phyloP scores from a whole-genome alignment of 2,797 vertebrate genomes.

The Neosilurus mollespiculum region DNA sequence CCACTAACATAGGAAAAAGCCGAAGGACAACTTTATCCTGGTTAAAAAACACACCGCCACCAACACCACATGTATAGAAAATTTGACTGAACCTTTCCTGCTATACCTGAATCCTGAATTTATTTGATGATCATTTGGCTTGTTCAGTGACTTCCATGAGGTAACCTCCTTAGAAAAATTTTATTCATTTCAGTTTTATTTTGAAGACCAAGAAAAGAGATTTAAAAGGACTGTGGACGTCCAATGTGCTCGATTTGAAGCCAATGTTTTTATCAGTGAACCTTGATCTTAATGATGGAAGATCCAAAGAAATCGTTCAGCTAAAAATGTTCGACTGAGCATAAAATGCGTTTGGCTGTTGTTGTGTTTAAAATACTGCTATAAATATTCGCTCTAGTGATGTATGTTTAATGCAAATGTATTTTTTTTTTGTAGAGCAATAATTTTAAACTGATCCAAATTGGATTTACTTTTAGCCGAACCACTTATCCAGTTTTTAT shows the following conservation, averaged over 20 bases:
- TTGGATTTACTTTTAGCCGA: constrained; percentile 43
- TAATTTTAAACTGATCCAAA: constrained; percentile 51
- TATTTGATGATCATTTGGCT: constrained; percentile 18
- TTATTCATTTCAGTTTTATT: not conserved
- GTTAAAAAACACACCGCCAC: not conserved
- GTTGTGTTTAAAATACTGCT: not conserved
- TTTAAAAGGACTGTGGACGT: not conserved
- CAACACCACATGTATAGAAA: not conserved
- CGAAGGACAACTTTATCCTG: constrained; percentile 28
- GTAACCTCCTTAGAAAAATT: not conserved
- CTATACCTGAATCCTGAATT: constrained; percentile 8
- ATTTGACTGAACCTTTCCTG: constrained; percentile 8
- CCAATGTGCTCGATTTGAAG: not conserved
- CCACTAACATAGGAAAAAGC: constrained; percentile 14
- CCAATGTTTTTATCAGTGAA: not conserved
- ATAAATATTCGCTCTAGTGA: not conserved
- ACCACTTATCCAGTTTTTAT: constrained; percentile 32
- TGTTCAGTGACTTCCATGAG: not conserved
- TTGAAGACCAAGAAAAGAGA: not conserved
- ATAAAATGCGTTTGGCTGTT: not conserved
- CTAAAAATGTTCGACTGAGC: not conserved
- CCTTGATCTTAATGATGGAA: not conserved
- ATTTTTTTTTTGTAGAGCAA: constrained; percentile 23
- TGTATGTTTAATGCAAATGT: constrained; percentile 11
- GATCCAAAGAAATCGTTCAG: not conserved